These are phyloP conservation scores for Helobdella robusta DNA, from an alignment of 2,888 invertebrate species.

Conservation along the genomic window DNA sequence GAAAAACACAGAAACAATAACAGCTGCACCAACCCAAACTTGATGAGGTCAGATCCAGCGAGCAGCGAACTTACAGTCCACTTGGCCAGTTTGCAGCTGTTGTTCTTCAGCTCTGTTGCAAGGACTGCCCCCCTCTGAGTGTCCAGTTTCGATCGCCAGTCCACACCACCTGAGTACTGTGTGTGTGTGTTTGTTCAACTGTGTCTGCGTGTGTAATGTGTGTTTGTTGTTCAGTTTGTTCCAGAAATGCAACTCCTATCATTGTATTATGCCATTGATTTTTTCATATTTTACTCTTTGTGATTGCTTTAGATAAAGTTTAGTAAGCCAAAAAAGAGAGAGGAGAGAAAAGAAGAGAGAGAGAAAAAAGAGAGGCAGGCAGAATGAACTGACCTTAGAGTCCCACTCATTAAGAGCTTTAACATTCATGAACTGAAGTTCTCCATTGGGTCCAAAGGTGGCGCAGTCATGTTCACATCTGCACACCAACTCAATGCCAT, in stretches of 20 bases:
- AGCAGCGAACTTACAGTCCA: conserved; percentile 86
- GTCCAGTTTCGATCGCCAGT: conserved; percentile 95
- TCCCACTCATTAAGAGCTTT: conserved; percentile 99
- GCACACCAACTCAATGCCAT: conserved; percentile 77
- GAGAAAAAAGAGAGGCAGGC: no score
- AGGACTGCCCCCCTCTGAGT: conserved; percentile 94
- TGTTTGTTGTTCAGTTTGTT: no score
- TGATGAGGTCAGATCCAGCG: conserved; percentile 91
- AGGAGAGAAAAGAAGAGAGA: no score
- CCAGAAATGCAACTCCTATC: no score
- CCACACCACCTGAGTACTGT: conserved; percentile 78
- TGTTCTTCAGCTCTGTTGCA: conserved; percentile 94
- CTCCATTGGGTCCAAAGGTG: conserved; percentile 57
- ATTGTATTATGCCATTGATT: no score
- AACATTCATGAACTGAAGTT: conserved; percentile 82
- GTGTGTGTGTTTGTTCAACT: no score
- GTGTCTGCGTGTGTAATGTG: no score
- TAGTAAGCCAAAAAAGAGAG: no score
- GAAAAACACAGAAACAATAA: conserved; percentile 11
- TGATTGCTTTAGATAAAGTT: no score
- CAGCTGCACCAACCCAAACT: conserved; percentile 64
- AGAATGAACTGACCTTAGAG: conserved; percentile 66
- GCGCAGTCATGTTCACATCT: conserved; percentile 96
- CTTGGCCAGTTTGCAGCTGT: conserved; percentile 97
- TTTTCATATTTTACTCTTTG: no score